Conservation (phyloP, 2,888 invertebrate genomes). For the Caenorhabditis uteleia region DNA sequence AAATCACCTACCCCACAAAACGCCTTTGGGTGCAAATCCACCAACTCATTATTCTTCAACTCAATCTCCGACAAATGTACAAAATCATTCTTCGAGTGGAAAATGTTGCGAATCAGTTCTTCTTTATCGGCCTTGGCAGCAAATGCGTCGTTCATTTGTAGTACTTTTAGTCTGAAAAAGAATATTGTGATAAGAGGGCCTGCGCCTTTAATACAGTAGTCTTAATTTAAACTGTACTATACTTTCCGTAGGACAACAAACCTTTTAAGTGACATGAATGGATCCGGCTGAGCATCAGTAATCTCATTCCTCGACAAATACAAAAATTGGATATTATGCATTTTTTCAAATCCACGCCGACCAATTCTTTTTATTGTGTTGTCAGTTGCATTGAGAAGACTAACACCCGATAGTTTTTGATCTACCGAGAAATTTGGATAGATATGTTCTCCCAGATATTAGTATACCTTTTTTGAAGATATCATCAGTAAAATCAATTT, state of each 20-base stretch:
- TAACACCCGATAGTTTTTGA: conserved; percentile 22
- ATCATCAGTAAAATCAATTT: conserved; percentile 29
- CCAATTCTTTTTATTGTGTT: conserved; percentile 47
- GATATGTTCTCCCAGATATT: background rate
- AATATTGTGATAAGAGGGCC: background rate
- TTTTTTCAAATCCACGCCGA: conserved; percentile 48
- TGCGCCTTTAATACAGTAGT: background rate
- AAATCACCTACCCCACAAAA: conserved; percentile 42
- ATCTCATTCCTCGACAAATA: conserved; percentile 47
- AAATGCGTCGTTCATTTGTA: conserved; percentile 46
- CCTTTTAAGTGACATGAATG: conserved; percentile 23
- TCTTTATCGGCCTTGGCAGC: conserved; percentile 22
- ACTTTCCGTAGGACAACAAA: conserved; percentile 1
- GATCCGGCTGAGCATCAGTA: conserved; percentile 20
- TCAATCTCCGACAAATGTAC: conserved; percentile 40
- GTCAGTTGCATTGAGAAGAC: conserved; percentile 41
- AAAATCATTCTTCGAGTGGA: conserved; percentile 39
- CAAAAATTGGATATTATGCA: conserved; percentile 44
- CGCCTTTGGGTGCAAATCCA: conserved; percentile 37
- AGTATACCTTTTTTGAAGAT: conserved; percentile 17
- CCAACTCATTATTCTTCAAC: conserved; percentile 38
- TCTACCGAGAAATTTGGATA: conserved; percentile 3
- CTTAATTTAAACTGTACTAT: no score
- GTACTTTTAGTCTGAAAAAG: conserved; percentile 30
- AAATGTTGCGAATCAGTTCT: conserved; percentile 31